phyloP scores from a whole-genome alignment of 2,113 vertebrate genomes.

The Corynorhinus townsendii region DNA sequence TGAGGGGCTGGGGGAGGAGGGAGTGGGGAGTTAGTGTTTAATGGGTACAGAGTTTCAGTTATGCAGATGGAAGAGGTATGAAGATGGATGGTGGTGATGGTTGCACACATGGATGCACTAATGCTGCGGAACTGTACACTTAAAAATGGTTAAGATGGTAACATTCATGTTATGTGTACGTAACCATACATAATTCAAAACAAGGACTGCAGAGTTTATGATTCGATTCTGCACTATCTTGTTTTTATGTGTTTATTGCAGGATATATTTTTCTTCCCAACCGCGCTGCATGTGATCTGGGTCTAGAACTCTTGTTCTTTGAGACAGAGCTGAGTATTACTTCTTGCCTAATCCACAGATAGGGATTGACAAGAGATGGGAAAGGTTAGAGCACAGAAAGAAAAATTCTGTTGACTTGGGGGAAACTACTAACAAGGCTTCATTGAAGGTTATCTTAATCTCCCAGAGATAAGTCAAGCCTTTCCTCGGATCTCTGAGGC shows the following conservation, averaged over 20 bases:
- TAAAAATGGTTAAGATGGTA: neutral
- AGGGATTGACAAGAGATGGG: neutral
- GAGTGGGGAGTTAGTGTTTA: neutral
- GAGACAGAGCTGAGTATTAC: neutral
- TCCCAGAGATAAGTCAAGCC: conserved; percentile 16
- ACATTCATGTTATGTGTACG: neutral
- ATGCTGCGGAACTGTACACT: neutral
- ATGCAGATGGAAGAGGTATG: neutral
- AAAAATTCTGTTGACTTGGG: conserved; percentile 1
- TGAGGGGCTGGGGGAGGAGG: neutral
- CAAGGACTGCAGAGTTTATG: neutral
- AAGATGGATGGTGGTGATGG: neutral
- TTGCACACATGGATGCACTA: neutral
- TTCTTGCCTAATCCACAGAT: neutral
- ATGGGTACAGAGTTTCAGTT: neutral
- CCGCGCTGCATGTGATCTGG: neutral
- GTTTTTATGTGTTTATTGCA: neutral
- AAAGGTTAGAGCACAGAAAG: neutral
- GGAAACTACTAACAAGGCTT: neutral
- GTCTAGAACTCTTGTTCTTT: neutral
- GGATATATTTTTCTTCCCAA: neutral
- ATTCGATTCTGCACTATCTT: neutral
- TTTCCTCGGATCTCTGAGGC: neutral
- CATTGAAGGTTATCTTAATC: conserved; percentile 43
- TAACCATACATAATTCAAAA: neutral